A percentile compares a stretch with the other conserved stretches of the same genome.
phyloP scores from a whole-genome alignment of 2,113 vertebrate species.

The Oreotrochilus melanogaster region DNA sequence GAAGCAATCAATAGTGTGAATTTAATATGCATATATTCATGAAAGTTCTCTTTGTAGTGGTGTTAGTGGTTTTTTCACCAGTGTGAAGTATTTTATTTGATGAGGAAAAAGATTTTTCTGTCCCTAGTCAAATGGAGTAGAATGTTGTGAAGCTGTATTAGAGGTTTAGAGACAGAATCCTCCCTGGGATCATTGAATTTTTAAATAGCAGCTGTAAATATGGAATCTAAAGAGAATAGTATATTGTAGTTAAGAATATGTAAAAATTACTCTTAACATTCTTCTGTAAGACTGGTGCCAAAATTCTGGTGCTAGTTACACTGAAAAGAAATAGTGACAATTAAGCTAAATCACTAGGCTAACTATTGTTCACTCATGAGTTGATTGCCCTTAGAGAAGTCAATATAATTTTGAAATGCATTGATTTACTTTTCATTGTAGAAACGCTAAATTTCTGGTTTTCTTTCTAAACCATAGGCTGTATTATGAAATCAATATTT shows the following conservation, averaged over 20 bases:
- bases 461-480: slow-evolving; percentile 30
- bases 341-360: slow-evolving; percentile 10
- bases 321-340: background rate
- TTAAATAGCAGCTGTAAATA: slow-evolving; percentile 33
- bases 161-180: slow-evolving; percentile 11
- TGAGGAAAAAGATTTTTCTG: background rate
- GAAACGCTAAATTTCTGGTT: background rate
- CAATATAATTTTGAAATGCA: slow-evolving; percentile 33
- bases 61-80: background rate
- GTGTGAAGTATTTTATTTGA: background rate
- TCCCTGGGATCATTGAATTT: slow-evolving; percentile 1
- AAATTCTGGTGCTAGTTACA: slow-evolving; percentile 8
- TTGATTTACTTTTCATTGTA: slow-evolving; percentile 34
- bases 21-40: background rate
- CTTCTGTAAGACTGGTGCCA: background rate
- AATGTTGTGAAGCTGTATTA: background rate
- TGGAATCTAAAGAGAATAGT: slow-evolving; percentile 6
- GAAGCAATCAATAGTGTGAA: background rate
- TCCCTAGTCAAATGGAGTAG: background rate
- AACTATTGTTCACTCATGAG: slow-evolving; percentile 13
- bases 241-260: slow-evolving; percentile 16
- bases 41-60: slow-evolving; percentile 15
- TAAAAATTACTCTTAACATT: background rate
- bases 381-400: slow-evolving; percentile 31
- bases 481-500: slow-evolving; percentile 56